Evolutionary conservation across 2,797 vertebrate genomes (phyloP), one percentile per base, ranked within the genome.

Genomic region (Chelon auratus): DNA sequence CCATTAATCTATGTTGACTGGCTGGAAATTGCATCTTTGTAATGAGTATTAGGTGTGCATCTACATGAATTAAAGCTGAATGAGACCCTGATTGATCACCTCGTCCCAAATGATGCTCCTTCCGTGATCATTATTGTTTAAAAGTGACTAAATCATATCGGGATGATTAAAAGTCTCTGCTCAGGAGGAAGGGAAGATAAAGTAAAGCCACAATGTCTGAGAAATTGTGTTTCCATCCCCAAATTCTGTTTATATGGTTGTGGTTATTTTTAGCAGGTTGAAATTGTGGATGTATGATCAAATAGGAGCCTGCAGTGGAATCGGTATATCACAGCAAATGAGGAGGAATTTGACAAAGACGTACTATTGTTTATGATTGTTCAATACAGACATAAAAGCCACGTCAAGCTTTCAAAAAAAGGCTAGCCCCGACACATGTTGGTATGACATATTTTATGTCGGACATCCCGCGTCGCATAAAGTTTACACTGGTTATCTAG

Each of bases 31-130:
- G 94, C 93, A 93, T 95, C 94, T 95, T 94, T 95, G 92, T 95
- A 95, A 95, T 95, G 95, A 95, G 95, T 93, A 95, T 95, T 95
- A 95, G 95, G 94, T 95, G 93, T 94, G 94, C 94, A 94, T 95
- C 95, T 95, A 94, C 95, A 95, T 95, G 94, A 95, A 95, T 95
- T 95, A 95, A 95, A 94, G 92, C 93, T 89, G 92, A 94, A 95
- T 94, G 93, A 94, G 94, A 80, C 82, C 81, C 92, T 95, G 95
- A 95, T 95, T 91, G 93, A 95, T 95, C 86, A 89, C 93, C 90
- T 83, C 83, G 77, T 87, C 82, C 88, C 90, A 94, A 95, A 95
- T 93, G 94, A 94, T 74, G 85, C 84, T 75, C 79, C 91, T 83
- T 90, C 87, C 71, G 63, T 89, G 93, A 93, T 93, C 93, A 94